Evolutionary conservation across 2,113 vertebrate species (phyloP).

Genomic region (Caranx ignobilis): DNA sequence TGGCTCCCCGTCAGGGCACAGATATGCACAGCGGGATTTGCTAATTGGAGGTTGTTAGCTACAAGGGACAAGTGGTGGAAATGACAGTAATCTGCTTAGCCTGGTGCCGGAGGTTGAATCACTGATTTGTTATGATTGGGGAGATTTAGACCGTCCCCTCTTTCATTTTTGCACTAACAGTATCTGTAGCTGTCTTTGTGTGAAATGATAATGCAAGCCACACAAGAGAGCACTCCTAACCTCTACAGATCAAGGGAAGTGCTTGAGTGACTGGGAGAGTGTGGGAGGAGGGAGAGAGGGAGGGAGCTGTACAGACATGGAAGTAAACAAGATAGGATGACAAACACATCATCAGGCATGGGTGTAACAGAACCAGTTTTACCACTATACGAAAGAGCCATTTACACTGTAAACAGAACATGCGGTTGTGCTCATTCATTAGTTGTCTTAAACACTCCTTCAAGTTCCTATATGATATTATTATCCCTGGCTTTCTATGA

Average conservation of each 20-base stretch:
- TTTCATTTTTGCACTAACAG: slow-evolving; percentile 75
- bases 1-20: slow-evolving; percentile 83
- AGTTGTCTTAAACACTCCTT: neutral
- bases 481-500: neutral
- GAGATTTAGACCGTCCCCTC: slow-evolving; percentile 77
- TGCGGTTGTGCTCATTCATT: neutral
- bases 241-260: slow-evolving; percentile 65
- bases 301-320: slow-evolving; percentile 31
- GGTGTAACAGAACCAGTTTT: slow-evolving; percentile 36
- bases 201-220: slow-evolving; percentile 71
- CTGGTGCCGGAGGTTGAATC: slow-evolving; percentile 82
- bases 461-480: neutral
- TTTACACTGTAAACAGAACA: neutral
- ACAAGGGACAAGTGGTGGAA: slow-evolving; percentile 87
- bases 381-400: slow-evolving; percentile 1
- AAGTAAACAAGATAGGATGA: slow-evolving; percentile 59
- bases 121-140: slow-evolving; percentile 85
- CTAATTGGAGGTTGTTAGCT: slow-evolving; percentile 89
- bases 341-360: slow-evolving; percentile 27
- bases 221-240: slow-evolving; percentile 66
- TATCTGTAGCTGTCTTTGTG: slow-evolving; percentile 74
- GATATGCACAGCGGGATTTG: slow-evolving; percentile 86
- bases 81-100: slow-evolving; percentile 87
- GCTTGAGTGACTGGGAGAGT: slow-evolving; percentile 50
- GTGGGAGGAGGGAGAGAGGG: slow-evolving; percentile 11